Evolutionary conservation across 2,888 invertebrate genomes (phyloP).

Genomic region (Tenthredo mesomela): DNA sequence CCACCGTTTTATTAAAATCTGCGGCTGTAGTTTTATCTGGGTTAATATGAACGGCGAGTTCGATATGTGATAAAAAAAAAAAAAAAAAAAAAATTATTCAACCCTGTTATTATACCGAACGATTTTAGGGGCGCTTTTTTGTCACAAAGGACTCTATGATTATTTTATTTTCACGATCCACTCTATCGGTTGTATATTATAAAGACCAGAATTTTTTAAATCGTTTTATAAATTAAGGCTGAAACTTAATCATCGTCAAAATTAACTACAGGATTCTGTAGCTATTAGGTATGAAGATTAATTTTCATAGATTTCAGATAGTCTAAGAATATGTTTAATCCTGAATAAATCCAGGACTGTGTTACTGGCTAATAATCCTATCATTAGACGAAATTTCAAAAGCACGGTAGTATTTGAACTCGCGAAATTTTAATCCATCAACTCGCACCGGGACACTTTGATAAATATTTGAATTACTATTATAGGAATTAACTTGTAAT

Average conservation of each 20-base stretch:
- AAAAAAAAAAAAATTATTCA: too few species aligned
- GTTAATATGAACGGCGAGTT: constrained; percentile 13
- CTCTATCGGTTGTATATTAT: not conserved
- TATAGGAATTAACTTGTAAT: not conserved
- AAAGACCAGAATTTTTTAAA: not conserved
- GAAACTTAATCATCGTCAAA: not conserved
- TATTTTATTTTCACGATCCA: not conserved
- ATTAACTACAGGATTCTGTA: not conserved
- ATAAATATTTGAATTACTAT: not conserved
- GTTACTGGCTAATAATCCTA: not conserved
- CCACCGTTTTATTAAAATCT: constrained; percentile 47
- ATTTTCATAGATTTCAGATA: not conserved
- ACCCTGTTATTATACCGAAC: not conserved
- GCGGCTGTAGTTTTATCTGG: constrained; percentile 9
- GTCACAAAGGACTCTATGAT: not conserved
- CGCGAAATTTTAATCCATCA: not conserved
- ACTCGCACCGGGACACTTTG: not conserved
- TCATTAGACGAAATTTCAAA: not conserved
- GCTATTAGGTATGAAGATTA: not conserved
- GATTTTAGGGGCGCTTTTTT: not conserved
- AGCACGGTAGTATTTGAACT: not conserved
- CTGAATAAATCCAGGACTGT: not conserved
- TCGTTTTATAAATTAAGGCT: not conserved
- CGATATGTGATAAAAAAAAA: too few species aligned
- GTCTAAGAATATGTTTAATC: not conserved